A percentile compares a stretch with the other conserved stretches of the same genome.
Conservation (phyloP, 2,888 invertebrate species). For the Latrodectus hesperus region DNA sequence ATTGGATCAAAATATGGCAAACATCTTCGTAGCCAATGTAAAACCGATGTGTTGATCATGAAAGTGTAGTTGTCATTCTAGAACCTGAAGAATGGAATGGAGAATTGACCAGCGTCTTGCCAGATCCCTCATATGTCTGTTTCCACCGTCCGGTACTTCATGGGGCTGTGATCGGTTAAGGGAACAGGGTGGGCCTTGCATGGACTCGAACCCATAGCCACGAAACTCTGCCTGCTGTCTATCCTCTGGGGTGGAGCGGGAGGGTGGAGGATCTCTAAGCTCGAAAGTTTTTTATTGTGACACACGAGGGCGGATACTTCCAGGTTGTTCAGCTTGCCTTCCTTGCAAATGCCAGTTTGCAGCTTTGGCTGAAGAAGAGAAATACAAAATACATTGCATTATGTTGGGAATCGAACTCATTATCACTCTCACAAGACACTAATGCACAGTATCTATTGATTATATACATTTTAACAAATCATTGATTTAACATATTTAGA, state of each 20-base stretch:
- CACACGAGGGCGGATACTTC: slow-evolving; percentile 72
- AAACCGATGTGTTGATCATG: no score
- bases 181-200: slow-evolving; percentile 34
- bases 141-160: slow-evolving; percentile 60
- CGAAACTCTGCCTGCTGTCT: slow-evolving; percentile 57
- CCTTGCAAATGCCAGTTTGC: slow-evolving; percentile 58
- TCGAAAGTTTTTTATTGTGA: slow-evolving; percentile 67
- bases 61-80: no score
- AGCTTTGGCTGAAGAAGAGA: slow-evolving; percentile 76
- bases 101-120: background rate
- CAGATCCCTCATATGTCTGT: slow-evolving; percentile 55
- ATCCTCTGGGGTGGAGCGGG: slow-evolving; percentile 64
- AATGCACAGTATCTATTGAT: no score
- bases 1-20: no score
- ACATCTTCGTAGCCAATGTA: no score
- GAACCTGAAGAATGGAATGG: background rate
- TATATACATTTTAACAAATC: no score
- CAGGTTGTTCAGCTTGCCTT: slow-evolving; percentile 73
- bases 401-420: background rate
- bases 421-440: no score
- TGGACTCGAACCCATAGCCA: slow-evolving; percentile 20
- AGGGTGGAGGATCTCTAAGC: slow-evolving; percentile 56
- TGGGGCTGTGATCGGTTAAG: slow-evolving; percentile 25
- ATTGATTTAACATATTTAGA: no score
- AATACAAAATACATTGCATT: background rate